Evolutionary conservation across 2,797 vertebrate species (phyloP).

Genomic region (Macroramphosus scolopax): DNA sequence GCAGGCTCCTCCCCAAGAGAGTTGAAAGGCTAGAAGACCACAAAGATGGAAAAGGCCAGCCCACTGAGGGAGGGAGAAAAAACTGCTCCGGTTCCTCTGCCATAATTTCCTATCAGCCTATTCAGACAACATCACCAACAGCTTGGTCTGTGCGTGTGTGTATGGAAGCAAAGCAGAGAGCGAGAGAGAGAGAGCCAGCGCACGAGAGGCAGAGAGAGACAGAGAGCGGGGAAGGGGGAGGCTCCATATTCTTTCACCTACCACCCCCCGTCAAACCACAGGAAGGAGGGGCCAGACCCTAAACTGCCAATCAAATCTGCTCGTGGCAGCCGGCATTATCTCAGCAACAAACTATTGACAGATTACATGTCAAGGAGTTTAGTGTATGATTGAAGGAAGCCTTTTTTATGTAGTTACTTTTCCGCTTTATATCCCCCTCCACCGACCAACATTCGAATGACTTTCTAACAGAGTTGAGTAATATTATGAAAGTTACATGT

Average conservation of each 20-base stretch:
- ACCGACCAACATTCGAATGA: conserved; percentile 78
- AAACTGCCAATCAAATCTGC: conserved; percentile 88
- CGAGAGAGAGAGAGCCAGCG: conserved; percentile 39
- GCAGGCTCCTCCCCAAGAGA: conserved; percentile 79
- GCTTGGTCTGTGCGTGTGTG: conserved; percentile 75
- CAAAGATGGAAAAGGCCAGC: conserved; percentile 82
- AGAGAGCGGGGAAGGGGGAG: conserved; percentile 76
- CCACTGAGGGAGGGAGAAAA: conserved; percentile 83
- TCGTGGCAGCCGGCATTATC: conserved; percentile 88
- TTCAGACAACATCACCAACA: conserved; percentile 85
- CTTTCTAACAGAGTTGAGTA: conserved; percentile 83
- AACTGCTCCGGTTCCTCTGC: conserved; percentile 81
- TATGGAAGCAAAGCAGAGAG: conserved; percentile 70
- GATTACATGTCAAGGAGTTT: conserved; percentile 89
- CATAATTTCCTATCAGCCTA: conserved; percentile 86
- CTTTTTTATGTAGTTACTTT: conserved; percentile 79
- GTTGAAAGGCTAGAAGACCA: conserved; percentile 83
- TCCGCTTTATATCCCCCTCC: conserved; percentile 68
- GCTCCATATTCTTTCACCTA: conserved; percentile 82
- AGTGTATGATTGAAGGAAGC: conserved; percentile 85
- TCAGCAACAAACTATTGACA: conserved; percentile 89
- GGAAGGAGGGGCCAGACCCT: conserved; percentile 83
- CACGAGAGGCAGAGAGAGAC: conserved; percentile 53
- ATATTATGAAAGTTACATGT: conserved; percentile 99
- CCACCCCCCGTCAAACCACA: conserved; percentile 81